A percentile compares a stretch with the other conserved stretches of the same genome.
These are phyloP conservation scores for Elymnias hypermnestra DNA, from an alignment of 1,140 invertebrate species.

Conservation along the genomic window DNA sequence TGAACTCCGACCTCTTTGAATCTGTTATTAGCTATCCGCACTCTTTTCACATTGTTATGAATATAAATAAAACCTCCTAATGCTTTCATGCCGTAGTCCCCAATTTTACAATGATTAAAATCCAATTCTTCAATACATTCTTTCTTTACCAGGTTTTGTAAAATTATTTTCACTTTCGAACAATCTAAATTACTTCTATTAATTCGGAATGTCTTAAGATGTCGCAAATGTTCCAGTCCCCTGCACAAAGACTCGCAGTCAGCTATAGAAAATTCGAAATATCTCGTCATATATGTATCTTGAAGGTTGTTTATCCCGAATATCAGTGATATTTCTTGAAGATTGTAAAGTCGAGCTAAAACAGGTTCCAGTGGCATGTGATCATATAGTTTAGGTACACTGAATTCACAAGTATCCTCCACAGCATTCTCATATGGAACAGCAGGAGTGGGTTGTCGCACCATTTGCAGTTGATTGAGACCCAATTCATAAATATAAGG, in stretches of 20 bases:
- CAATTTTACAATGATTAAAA: slow-evolving; percentile 71
- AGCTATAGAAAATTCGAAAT: slow-evolving; percentile 58
- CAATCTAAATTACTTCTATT: slow-evolving; percentile 66
- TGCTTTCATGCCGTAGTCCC: slow-evolving; percentile 68
- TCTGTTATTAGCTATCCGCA: slow-evolving; percentile 62
- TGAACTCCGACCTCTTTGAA: slow-evolving; percentile 63
- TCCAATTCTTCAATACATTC: slow-evolving; percentile 65
- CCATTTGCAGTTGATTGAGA: slow-evolving; percentile 57
- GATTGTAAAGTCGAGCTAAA: slow-evolving; percentile 48
- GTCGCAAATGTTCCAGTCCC: slow-evolving; percentile 52
- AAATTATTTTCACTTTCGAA: slow-evolving; percentile 57
- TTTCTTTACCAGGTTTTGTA: slow-evolving; percentile 59
- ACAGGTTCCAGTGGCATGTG: slow-evolving; percentile 62
- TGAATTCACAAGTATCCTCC: slow-evolving; percentile 51
- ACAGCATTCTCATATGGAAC: slow-evolving; percentile 36
- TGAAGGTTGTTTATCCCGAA: slow-evolving; percentile 55
- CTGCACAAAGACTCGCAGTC: slow-evolving; percentile 63
- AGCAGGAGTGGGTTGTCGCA: slow-evolving; percentile 43
- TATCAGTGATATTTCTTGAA: slow-evolving; percentile 60
- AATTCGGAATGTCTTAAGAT: slow-evolving; percentile 56
- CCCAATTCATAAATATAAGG: slow-evolving; percentile 57
- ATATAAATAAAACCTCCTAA: slow-evolving; percentile 59
- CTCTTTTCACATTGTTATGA: slow-evolving; percentile 55
- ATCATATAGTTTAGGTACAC: slow-evolving; percentile 55
- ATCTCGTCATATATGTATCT: slow-evolving; percentile 49